phyloP scores from a whole-genome alignment of 2,797 vertebrate species.

The Epinephelus malabaricus region DNA sequence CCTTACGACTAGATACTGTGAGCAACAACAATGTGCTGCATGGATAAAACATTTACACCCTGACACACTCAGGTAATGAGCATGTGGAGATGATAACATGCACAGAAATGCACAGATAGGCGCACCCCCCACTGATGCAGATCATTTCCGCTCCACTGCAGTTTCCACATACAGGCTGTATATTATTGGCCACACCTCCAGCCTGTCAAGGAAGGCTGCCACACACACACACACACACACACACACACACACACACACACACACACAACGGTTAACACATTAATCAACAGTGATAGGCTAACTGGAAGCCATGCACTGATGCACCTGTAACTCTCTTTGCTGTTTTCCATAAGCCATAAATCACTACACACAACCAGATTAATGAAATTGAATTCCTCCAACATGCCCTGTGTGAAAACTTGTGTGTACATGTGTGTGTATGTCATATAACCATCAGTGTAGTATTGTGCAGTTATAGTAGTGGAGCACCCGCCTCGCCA shows the following conservation, averaged over 20 bases:
- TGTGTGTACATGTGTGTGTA: conserved; percentile 16
- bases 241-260: conserved; percentile 26
- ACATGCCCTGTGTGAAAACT: conserved; percentile 6
- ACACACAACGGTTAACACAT: conserved; percentile 55
- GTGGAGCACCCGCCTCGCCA: conserved; percentile 28
- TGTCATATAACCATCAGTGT: conserved; percentile 39
- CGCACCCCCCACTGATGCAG: conserved; percentile 30
- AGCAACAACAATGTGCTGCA: background rate
- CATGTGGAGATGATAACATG: conserved; percentile 28
- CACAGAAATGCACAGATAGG: conserved; percentile 34
- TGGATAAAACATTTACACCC: conserved; percentile 30
- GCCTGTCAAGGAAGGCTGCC: conserved; percentile 29
- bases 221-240: conserved; percentile 1
- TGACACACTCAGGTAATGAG: conserved; percentile 30
- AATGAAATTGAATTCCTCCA: conserved; percentile 77
- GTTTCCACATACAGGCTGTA: conserved; percentile 39
- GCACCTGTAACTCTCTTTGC: conserved; percentile 77
- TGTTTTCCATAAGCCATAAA: conserved; percentile 70
- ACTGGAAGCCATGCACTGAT: conserved; percentile 71
- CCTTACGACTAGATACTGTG: background rate
- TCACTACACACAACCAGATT: conserved; percentile 73
- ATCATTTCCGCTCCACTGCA: conserved; percentile 59
- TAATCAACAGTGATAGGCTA: conserved; percentile 69
- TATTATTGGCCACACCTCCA: conserved; percentile 54
- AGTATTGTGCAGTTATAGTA: conserved; percentile 21